These are phyloP conservation scores for Sebastes matsubarae DNA, from an alignment of 2,797 vertebrate genomes.

Conservation along the genomic window DNA sequence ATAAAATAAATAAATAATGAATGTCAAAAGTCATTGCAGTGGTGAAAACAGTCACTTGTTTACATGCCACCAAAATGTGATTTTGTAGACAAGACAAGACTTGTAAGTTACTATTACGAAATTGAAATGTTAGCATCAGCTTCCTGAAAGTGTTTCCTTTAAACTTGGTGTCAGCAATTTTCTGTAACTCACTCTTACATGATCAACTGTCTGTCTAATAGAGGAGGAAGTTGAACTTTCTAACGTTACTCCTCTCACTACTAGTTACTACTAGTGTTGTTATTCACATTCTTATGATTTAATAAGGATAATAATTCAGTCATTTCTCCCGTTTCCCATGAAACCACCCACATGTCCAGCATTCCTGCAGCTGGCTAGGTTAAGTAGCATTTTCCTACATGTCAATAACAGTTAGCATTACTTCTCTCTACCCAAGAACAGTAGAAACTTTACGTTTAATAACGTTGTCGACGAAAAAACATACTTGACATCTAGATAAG, in stretches of 20 bases:
- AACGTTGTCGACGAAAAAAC: not conserved
- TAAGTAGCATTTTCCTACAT: not conserved
- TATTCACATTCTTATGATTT: not conserved
- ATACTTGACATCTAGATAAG: accelerated
- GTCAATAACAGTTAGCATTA: not conserved
- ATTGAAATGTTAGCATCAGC: slow-evolving; percentile 8
- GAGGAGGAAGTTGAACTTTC: not conserved
- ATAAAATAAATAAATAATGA: not conserved
- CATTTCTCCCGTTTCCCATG: not conserved
- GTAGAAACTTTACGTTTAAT: not conserved
- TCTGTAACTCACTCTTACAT: not conserved
- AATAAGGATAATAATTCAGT: too few relatives aligned
- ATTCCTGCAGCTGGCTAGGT: accelerated
- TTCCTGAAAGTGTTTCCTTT: slow-evolving; percentile 32
- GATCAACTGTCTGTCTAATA: not conserved
- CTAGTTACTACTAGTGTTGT: not conserved
- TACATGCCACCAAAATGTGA: slow-evolving; percentile 4
- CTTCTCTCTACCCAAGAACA: not conserved
- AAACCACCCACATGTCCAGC: not conserved
- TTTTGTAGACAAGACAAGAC: not conserved
- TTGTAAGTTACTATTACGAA: slow-evolving; percentile 28
- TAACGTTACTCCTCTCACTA: not conserved
- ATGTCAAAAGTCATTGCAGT: not conserved
- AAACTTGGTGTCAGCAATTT: slow-evolving; percentile 45
- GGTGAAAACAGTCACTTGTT: not conserved